A percentile compares a stretch with the other conserved stretches of the same genome.
Evolutionary conservation across 2,888 invertebrate species (phyloP).

Genomic region (Agrochola circellaris): DNA sequence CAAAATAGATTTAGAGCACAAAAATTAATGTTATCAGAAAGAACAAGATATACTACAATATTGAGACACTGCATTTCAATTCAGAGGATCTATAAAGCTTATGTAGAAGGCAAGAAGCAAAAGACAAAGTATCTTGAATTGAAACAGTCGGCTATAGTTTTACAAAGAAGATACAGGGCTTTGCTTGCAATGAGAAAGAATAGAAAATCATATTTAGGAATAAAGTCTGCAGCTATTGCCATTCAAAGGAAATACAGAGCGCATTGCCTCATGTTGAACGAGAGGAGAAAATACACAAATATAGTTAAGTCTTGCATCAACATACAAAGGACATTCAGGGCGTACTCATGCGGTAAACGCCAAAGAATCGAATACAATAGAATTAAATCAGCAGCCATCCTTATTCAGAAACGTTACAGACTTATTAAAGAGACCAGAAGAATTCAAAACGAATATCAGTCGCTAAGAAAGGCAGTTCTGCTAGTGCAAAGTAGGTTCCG

Average conservation of each 20-base stretch:
- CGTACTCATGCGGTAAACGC: slow-evolving; percentile 72
- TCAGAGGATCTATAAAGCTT: slow-evolving; percentile 83
- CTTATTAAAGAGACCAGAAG: slow-evolving; percentile 70
- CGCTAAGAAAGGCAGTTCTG: slow-evolving; percentile 72
- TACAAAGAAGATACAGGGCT: slow-evolving; percentile 82
- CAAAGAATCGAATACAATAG: slow-evolving; percentile 74
- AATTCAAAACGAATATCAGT: slow-evolving; percentile 74
- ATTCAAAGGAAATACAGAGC: slow-evolving; percentile 84
- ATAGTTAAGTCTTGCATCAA: slow-evolving; percentile 78
- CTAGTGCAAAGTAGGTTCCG: slow-evolving; percentile 82
- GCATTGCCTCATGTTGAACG: slow-evolving; percentile 75
- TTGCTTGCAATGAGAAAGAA: slow-evolving; percentile 75
- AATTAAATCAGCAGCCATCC: slow-evolving; percentile 75
- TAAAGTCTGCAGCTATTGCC: slow-evolving; percentile 66
- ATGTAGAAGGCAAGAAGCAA: slow-evolving; percentile 71
- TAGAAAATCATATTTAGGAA: slow-evolving; percentile 72
- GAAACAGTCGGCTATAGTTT: slow-evolving; percentile 69
- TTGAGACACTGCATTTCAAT: slow-evolving; percentile 80
- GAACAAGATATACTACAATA: slow-evolving; percentile 77
- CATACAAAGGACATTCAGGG: slow-evolving; percentile 85
- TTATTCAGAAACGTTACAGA: slow-evolving; percentile 85
- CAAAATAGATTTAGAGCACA: slow-evolving; percentile 82
- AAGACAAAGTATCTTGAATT: slow-evolving; percentile 76
- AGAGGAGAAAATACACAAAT: slow-evolving; percentile 77
- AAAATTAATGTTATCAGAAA: slow-evolving; percentile 77